Evolutionary conservation across 2,888 invertebrate genomes (phyloP), one percentile per base, ranked within the genome.

Genomic region (Capitulum mitella): DNA sequence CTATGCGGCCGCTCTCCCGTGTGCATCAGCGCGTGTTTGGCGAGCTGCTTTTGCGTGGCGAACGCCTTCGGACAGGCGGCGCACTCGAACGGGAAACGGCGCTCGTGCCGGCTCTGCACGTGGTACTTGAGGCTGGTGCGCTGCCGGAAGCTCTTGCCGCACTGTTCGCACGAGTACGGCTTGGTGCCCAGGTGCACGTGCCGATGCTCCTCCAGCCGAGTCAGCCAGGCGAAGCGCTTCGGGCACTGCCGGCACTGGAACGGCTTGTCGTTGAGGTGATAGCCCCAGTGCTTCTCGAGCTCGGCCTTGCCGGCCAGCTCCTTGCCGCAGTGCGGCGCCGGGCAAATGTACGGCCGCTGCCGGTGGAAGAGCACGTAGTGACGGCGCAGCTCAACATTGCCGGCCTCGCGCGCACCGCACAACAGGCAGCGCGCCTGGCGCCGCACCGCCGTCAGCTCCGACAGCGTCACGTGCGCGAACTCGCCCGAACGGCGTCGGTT

Each of bases 241-340:
- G 58, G 58, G 29, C 58, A 58, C n/a, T 58, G n/a, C 0, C 14
- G 10, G 29, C 58, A 58, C n/a, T 58, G 58, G 58, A 58, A 58
- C 3, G 58, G 58, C n/a, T 29, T n/a, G 58, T 58, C 58, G n/a
- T 29, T n/a, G 10, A 58, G 58, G 58, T 58, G 58, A 29, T 58
- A 58, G 6, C 58, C 58, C 58, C 58, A 58, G 58, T 58, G 58
- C 5, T 58, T 58, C 29, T 58, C 58, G n/a, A 58, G 58, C 58
- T 58, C 19, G 0, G 58, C 8, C 29, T 58, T 58, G 58, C 58
- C 58, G n/a, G 58, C n/a, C 29, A 58, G 58, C 58, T 6, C 5
- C n/a, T 58, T 58, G 58, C 58, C 58, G 29, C 58, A 58, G n/a
- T n/a, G n/a, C n/a, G 58, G 58, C 58, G 58, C 58, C 58, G 58